Conservation (phyloP, 1,140 invertebrate genomes). For the Zophobas atratus region DNA sequence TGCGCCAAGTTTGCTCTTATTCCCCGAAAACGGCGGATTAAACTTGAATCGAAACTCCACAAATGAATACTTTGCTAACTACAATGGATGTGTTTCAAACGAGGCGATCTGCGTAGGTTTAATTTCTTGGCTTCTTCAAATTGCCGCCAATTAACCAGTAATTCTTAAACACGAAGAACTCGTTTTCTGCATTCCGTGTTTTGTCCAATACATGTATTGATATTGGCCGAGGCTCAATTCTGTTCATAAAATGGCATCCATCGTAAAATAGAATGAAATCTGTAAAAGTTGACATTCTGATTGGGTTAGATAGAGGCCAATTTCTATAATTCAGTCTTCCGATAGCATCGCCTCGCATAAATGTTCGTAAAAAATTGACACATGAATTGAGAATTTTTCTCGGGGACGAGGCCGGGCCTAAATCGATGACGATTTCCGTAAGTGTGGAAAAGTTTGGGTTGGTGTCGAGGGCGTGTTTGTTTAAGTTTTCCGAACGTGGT, state of each 20-base stretch:
- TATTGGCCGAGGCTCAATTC: neutral
- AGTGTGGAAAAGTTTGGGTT: neutral
- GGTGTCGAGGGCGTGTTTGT: too few species aligned
- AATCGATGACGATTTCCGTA: neutral
- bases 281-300: neutral
- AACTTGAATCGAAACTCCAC: neutral
- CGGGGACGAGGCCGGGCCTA: neutral
- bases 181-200: too few species aligned
- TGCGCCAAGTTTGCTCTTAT: slow-evolving; percentile 1
- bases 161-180: too few species aligned
- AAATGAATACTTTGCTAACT: neutral
- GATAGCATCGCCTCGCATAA: neutral
- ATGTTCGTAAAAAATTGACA: slow-evolving; percentile 3
- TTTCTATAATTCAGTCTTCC: neutral
- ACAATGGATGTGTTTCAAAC: too few species aligned
- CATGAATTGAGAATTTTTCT: slow-evolving; percentile 11
- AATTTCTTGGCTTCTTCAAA: too few species aligned
- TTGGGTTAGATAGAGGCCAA: neutral
- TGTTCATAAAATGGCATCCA: neutral
- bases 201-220: too few species aligned
- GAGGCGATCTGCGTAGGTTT: too few species aligned
- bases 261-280: neutral
- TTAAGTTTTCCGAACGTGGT: too few species aligned
- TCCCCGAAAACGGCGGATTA: neutral
- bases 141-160: too few species aligned